These are phyloP conservation scores for Chaenogobius annularis DNA, from an alignment of 2,113 vertebrate species.

Conservation along the genomic window DNA sequence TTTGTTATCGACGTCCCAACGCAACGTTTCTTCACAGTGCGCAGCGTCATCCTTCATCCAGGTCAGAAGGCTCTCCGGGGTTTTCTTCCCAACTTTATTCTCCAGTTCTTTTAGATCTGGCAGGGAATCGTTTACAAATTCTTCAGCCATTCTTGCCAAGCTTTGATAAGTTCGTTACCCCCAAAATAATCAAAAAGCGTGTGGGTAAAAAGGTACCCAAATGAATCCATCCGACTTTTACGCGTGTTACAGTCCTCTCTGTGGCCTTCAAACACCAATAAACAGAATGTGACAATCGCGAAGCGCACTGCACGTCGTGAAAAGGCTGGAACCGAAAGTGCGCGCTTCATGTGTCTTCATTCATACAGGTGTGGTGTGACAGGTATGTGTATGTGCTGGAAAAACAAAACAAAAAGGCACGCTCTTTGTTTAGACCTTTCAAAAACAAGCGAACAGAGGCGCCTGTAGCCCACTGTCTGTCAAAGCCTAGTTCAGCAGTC, in stretches of 20 bases:
- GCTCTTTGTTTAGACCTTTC: conserved; percentile 28
- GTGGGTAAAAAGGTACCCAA: not conserved
- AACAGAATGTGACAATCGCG: not conserved
- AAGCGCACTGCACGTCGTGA: conserved; percentile 13
- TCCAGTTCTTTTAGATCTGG: conserved; percentile 83
- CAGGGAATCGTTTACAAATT: conserved; percentile 49
- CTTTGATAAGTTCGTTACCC: not conserved
- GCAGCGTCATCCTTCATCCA: conserved; percentile 73
- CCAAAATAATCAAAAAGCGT: conserved; percentile 21
- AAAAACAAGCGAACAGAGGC: conserved; percentile 48
- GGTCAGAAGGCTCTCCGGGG: conserved; percentile 80
- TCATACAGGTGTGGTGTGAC: conserved; percentile 24
- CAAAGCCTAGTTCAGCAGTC: not conserved
- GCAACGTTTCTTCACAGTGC: conserved; percentile 48
- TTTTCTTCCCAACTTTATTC: conserved; percentile 81
- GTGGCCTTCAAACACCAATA: not conserved
- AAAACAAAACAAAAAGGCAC: conserved; percentile 15
- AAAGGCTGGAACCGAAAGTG: conserved; percentile 41
- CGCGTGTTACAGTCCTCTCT: not conserved
- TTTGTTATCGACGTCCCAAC: conserved; percentile 33
- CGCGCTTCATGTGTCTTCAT: conserved; percentile 25
- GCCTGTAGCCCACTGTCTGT: conserved; percentile 12
- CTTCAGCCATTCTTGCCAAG: conserved; percentile 65
- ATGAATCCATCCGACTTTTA: not conserved
- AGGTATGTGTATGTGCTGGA: conserved; percentile 41